phyloP scores from a whole-genome alignment of 2,113 vertebrate genomes.

The Campylomormyrus numenius region DNA sequence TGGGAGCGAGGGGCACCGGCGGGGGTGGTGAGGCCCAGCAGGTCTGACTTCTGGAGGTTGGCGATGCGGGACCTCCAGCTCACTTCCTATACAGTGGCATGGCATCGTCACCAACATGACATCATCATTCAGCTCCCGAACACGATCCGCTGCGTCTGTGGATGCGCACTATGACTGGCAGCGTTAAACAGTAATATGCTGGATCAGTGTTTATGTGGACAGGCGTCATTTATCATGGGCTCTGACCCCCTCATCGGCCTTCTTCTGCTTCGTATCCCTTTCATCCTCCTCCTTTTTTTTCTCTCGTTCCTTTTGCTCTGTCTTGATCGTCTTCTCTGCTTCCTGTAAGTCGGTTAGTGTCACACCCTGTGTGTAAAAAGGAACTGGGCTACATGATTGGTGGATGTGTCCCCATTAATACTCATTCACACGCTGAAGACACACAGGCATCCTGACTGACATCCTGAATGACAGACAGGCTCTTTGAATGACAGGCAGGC shows the following conservation, averaged over 20 bases:
- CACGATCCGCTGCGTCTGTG: background rate
- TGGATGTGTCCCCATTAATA: background rate
- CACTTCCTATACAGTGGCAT: slow-evolving; percentile 55
- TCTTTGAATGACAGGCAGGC: no score
- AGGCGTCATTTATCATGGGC: background rate
- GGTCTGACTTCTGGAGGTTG: slow-evolving; percentile 72
- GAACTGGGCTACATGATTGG: background rate
- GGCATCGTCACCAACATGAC: background rate
- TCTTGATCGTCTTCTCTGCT: slow-evolving; percentile 67
- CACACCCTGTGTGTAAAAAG: slow-evolving; percentile 56
- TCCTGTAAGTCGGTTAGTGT: slow-evolving; percentile 73
- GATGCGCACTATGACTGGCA: background rate
- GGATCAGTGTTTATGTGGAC: background rate
- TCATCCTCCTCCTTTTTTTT: slow-evolving; percentile 41
- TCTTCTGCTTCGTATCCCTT: slow-evolving; percentile 50
- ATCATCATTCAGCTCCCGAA: background rate
- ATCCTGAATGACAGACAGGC: no score
- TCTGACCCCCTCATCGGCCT: slow-evolving; percentile 61
- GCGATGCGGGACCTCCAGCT: slow-evolving; percentile 74
- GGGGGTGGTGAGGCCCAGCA: slow-evolving; percentile 69
- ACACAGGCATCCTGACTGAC: background rate
- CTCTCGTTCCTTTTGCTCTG: slow-evolving; percentile 49
- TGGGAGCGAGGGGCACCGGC: slow-evolving; percentile 54
- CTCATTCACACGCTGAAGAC: background rate
- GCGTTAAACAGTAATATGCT: background rate